Base-by-base conservation (phyloP, 2,888 invertebrate species). In the Tyria jacobaeae region DNA sequence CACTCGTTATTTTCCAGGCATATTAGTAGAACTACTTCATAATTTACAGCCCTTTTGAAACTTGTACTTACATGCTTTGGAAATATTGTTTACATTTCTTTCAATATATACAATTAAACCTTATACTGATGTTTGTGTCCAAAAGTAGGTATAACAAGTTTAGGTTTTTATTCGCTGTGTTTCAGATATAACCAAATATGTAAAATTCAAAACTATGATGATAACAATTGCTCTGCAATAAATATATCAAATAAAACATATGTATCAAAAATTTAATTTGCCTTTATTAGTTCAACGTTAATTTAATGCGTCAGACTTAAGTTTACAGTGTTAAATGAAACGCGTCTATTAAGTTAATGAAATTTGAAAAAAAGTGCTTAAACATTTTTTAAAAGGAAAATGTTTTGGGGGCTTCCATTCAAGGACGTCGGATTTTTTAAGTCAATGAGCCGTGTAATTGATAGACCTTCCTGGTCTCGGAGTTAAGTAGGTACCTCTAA, bases 371-470 rank as follows among this genome's bases (percentile, higher is more conserved):
- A 73, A 53, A 64, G 68, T 57, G 57, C 50, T 44, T 37, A 52
- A 66, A 60, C 66, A 72, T 66, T 69, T 63, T 68, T 60, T 62
- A 68, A 64, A 70, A 64, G 60, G 64, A 71, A 75, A 74, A 74
- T 73, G 77, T 76, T n/a, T n/a, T 66, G 67, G 62, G 68, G 66
- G 64, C 56, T 67, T 60, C 60, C 64, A 73, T 71, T 77, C 48
- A 48, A 67, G 60, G 21, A 41, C 56, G 56, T 41, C 66, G 64
- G 66, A 62, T 77, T 73, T 79, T 81, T 80, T 73, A 76, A 79
- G 73, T 81, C 84, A 84, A 78, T 81, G 79, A 71, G 57, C 77
- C 78, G 73, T 69, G 77, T 86, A 86, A 86, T 86, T 85, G 82
- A 83, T 81, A 79, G 76, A 71, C 74, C 68, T 79, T 75, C 70